Evolutionary conservation across 1,140 invertebrate species (phyloP).

Genomic region (Drosophila punjabiensis): DNA sequence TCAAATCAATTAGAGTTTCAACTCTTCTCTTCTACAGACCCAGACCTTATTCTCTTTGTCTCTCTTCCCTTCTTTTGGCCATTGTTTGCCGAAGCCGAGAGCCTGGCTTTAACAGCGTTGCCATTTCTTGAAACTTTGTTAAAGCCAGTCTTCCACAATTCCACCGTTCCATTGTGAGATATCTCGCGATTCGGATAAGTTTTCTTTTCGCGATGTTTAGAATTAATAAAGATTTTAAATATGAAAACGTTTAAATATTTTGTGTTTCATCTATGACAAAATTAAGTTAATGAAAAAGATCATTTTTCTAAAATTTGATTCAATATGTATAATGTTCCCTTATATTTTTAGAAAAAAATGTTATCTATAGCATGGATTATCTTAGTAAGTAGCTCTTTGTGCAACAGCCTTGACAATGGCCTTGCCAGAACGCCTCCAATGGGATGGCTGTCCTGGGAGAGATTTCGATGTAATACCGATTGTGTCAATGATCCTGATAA

Average conservation of each 20-base stretch:
- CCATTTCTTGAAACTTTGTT: slow-evolving; percentile 13
- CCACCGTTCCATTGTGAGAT: neutral
- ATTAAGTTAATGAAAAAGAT: too few relatives aligned
- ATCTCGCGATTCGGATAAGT: neutral
- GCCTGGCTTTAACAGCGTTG: slow-evolving; percentile 24
- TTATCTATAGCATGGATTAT: slow-evolving; percentile 44
- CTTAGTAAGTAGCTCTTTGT: slow-evolving; percentile 71
- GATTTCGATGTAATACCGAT: slow-evolving; percentile 96
- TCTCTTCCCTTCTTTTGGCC: slow-evolving; percentile 25
- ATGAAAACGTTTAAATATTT: neutral
- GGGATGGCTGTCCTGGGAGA: slow-evolving; percentile 96
- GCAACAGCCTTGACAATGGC: slow-evolving; percentile 90
- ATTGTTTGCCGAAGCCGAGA: slow-evolving; percentile 30
- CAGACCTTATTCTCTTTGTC: slow-evolving; percentile 39
- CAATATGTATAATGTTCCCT: neutral
- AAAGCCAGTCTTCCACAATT: slow-evolving; percentile 6
- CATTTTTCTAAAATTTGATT: too few relatives aligned
- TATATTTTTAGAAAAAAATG: slow-evolving; percentile 18
- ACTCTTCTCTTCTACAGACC: slow-evolving; percentile 27
- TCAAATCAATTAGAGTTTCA: slow-evolving; percentile 26
- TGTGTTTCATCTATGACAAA: too few relatives aligned
- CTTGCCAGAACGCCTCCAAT: slow-evolving; percentile 93
- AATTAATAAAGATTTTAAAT: neutral
- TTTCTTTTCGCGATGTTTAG: neutral
- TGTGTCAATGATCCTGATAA: slow-evolving; percentile 96